phyloP scores from a whole-genome alignment of 2,113 vertebrate species.

The Otus sunia region DNA sequence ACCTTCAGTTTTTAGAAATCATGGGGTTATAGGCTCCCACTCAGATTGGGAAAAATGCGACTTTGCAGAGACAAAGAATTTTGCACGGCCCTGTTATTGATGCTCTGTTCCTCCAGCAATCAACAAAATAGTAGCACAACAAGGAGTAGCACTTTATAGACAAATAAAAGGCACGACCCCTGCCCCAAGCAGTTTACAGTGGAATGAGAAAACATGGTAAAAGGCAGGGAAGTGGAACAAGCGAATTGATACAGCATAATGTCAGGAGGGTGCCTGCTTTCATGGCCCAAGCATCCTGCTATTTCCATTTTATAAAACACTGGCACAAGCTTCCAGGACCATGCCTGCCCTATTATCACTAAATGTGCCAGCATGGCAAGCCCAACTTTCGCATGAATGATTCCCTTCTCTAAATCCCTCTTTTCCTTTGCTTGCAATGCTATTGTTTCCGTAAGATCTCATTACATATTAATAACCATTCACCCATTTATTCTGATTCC shows the following conservation, averaged over 20 bases:
- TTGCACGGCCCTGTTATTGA: not conserved
- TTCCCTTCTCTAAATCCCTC: not conserved
- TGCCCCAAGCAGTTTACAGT: not conserved
- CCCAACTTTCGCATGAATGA: not conserved
- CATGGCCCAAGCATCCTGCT: not conserved
- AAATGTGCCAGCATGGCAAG: not conserved
- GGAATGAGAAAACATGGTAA: not conserved
- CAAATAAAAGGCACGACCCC: not conserved
- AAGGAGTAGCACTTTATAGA: not conserved
- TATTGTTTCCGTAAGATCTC: not conserved
- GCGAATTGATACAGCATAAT: not conserved
- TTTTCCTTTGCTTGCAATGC: not conserved
- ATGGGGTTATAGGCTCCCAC: not conserved
- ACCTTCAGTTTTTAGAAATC: not conserved
- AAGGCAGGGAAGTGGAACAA: not conserved
- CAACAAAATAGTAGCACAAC: not conserved
- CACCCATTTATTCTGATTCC: not conserved
- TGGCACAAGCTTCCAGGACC: not conserved
- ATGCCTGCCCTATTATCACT: not conserved
- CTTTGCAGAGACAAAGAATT: not conserved
- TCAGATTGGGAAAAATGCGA: not conserved
- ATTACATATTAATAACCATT: constrained; percentile 28
- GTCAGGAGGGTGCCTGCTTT: not conserved
- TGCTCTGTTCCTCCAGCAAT: not conserved
- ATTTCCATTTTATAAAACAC: not conserved